A percentile compares a stretch with the other conserved stretches of the same genome.
Evolutionary conservation across 2,797 vertebrate species (phyloP).

Genomic region (Taenioides sp.): DNA sequence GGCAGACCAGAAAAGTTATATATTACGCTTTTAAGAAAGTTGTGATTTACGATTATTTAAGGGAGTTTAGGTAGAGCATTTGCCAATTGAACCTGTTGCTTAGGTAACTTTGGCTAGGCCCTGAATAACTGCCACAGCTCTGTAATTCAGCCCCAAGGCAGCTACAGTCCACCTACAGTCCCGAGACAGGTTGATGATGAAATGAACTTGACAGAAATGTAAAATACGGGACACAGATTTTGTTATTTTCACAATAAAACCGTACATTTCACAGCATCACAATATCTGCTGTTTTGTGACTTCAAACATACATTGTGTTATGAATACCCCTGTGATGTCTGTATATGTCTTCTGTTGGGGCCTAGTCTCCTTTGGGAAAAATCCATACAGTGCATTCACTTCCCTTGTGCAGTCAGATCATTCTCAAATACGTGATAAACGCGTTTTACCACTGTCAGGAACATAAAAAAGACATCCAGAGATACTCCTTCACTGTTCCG

Average conservation of each 20-base stretch:
- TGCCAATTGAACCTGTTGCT: too few species aligned
- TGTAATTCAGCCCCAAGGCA: too few species aligned
- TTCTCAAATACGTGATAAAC: conserved; percentile 28
- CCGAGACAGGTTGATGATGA: too few species aligned
- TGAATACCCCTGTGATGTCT: neutral
- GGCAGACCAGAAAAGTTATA: too few species aligned
- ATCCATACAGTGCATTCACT: conserved; percentile 5
- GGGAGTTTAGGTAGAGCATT: too few species aligned
- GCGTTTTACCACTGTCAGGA: conserved; percentile 47
- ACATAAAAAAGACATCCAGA: conserved; percentile 61
- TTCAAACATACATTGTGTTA: neutral
- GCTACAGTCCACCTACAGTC: too few species aligned
- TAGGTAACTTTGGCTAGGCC: too few species aligned
- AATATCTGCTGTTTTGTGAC: neutral
- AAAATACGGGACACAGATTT: neutral
- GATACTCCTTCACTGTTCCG: conserved; percentile 59
- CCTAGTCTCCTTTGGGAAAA: neutral
- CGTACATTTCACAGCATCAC: neutral
- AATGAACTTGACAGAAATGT: neutral
- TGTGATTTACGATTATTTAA: too few species aligned
- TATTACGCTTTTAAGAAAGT: too few species aligned
- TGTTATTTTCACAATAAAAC: neutral
- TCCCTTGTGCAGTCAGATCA: conserved; percentile 34
- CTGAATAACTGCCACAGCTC: too few species aligned
- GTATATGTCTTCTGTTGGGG: neutral